Base-by-base conservation (phyloP, 2,113 vertebrate genomes). In the Dendropsophus ebraccatus region DNA sequence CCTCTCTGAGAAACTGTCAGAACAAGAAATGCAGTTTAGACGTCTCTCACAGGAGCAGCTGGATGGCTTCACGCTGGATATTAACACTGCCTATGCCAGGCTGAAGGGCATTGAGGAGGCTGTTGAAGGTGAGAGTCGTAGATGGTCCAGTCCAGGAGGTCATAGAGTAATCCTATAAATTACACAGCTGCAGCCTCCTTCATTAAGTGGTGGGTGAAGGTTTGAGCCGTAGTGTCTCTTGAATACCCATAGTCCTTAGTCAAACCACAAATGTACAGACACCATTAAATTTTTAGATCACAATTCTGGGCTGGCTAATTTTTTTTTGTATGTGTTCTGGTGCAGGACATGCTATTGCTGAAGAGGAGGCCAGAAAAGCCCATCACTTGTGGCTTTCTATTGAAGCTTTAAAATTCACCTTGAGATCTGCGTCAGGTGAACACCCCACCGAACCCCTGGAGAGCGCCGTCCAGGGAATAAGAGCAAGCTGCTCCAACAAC, bases 301-400 rank as follows among this genome's bases (percentile, higher is more conserved):
- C n/a, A n/a, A n/a, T n/a, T n/a, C n/a, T n/a, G n/a, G n/a, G n/a
- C n/a, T n/a, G n/a, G n/a, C n/a, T n/a, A n/a, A n/a, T n/a, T n/a
- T n/a, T n/a, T n/a, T n/a, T n/a, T n/a, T n/a, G n/a, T n/a, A n/a
- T n/a, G n/a, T 62, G 11, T 17, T 62, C 23, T 19, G 49, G 67
- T 70, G 4, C 92, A 99, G 98, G 97, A 89, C 97, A 98, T 0
- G 95, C 96, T 0, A 89, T 91, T 1, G 97, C 97, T 0, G 98
- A 98, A 85, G 97, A 99, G 73, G 95, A 95, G 87, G 97, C 97
- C 19, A 94, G 96, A 47, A 97, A 95, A 89, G 96, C 97, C 67
- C 98, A 99, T 82, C 95, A 96, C 88, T 94, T 99, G n/a, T 99
- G 98, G 98, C 96, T 99, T 0, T 97, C 98, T 0, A 95, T 99